Evolutionary conservation across 2,113 vertebrate species (phyloP).

Genomic region (Channa argus): DNA sequence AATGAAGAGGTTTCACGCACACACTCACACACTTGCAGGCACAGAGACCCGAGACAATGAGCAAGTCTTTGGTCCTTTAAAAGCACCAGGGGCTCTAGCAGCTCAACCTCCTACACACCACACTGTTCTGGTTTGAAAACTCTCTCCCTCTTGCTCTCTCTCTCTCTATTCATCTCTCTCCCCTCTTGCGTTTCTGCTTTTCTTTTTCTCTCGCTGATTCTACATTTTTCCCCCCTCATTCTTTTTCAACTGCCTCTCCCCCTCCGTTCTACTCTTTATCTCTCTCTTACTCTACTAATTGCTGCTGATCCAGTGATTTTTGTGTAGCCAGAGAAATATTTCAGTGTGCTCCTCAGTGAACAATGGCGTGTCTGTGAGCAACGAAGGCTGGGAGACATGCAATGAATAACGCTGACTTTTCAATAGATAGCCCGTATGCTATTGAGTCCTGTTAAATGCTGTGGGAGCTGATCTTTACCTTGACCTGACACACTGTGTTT

Average conservation of each 20-base stretch:
- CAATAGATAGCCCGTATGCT: constrained; percentile 73
- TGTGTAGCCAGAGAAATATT: constrained; percentile 78
- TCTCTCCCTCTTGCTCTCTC: constrained; percentile 19
- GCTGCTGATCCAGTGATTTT: constrained; percentile 82
- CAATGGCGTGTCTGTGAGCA: constrained; percentile 73
- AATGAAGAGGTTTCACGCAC: constrained; percentile 62
- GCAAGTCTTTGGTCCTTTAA: constrained; percentile 59
- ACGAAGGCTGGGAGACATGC: constrained; percentile 65
- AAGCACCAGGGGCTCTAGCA: constrained; percentile 66
- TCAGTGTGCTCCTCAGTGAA: constrained; percentile 72
- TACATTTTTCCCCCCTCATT: constrained; percentile 67
- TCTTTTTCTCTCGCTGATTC: constrained; percentile 73
- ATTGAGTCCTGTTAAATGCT: constrained; percentile 78
- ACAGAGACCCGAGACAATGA: constrained; percentile 65
- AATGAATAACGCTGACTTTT: constrained; percentile 80
- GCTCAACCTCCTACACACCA: constrained; percentile 57
- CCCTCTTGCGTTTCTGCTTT: constrained; percentile 45
- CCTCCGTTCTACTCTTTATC: constrained; percentile 72
- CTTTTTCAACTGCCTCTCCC: constrained; percentile 53
- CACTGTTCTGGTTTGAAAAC: constrained; percentile 45
- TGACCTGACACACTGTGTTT: constrained; percentile 80
- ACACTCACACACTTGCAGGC: constrained; percentile 2
- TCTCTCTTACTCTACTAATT: constrained; percentile 78
- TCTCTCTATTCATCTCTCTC: constrained; percentile 50
- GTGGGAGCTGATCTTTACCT: constrained; percentile 79